phyloP scores from a whole-genome alignment of 2,113 vertebrate species.

The Tachycineta bicolor region DNA sequence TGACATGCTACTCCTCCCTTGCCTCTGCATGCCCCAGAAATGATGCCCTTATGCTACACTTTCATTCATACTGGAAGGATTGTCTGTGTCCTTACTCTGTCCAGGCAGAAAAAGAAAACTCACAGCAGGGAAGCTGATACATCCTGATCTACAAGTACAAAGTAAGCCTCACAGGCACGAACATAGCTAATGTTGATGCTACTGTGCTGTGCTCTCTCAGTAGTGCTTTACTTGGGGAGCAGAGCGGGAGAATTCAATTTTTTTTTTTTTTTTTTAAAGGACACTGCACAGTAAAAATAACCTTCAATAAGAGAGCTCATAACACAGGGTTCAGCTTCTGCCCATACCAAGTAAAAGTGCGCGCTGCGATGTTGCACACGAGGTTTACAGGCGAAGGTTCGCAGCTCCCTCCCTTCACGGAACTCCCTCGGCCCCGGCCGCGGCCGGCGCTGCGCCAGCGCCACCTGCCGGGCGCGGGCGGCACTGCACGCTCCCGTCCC shows the following conservation, averaged over 20 bases:
- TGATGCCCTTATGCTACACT: neutral
- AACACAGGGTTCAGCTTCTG: neutral
- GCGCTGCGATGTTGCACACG: fast-evolving
- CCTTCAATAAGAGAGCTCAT: neutral
- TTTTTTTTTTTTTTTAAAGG: neutral
- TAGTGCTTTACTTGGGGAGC: neutral
- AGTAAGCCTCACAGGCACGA: neutral
- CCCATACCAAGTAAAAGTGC: fast-evolving
- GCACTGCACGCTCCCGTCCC: neutral
- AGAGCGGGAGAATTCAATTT: neutral
- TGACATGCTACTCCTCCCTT: neutral
- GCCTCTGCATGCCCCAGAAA: neutral
- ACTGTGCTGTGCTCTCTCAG: neutral
- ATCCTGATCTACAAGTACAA: fast-evolving
- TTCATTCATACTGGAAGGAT: neutral
- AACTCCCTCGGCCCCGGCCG: neutral
- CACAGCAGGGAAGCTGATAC: neutral
- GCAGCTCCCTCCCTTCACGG: neutral
- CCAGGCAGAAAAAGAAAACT: neutral
- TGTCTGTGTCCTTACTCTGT: neutral
- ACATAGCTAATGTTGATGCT: neutral
- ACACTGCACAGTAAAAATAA: neutral
- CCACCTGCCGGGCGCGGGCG: slow-evolving; percentile 8
- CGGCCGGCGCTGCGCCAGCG: neutral
- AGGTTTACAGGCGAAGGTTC: neutral